Evolutionary conservation across 2,113 vertebrate species (phyloP).

Genomic region (Mionectes macconnelli): DNA sequence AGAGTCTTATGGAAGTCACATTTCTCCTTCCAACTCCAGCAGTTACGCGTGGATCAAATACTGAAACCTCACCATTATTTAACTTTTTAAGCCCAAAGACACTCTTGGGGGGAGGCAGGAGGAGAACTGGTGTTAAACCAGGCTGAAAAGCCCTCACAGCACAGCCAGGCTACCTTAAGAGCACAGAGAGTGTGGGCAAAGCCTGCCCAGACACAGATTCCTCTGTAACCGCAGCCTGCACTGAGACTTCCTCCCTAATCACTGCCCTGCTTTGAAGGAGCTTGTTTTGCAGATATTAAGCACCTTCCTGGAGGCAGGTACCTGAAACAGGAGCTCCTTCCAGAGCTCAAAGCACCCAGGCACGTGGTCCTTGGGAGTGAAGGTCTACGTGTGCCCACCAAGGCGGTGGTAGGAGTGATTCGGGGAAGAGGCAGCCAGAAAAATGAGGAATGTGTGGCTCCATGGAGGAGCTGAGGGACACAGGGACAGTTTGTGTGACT

Average conservation of each 20-base stretch:
- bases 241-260: neutral
- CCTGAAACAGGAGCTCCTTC: neutral
- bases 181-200: neutral
- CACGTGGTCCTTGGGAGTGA: neutral
- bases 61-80: neutral
- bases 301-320: neutral
- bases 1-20: neutral
- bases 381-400: neutral
- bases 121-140: neutral
- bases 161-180: neutral
- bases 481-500: neutral
- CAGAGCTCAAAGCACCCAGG: neutral
- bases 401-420: neutral
- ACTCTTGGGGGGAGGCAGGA: neutral
- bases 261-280: neutral
- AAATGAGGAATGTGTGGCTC: neutral
- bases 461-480: neutral
- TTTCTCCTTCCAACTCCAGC: neutral
- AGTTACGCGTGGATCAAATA: neutral
- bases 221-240: neutral
- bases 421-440: neutral
- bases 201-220: neutral
- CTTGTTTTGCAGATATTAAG: neutral
- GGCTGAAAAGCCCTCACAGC: neutral
- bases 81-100: neutral